These are phyloP conservation scores for Hesperia comma DNA, from an alignment of 2,888 invertebrate species.

Conservation along the genomic window DNA sequence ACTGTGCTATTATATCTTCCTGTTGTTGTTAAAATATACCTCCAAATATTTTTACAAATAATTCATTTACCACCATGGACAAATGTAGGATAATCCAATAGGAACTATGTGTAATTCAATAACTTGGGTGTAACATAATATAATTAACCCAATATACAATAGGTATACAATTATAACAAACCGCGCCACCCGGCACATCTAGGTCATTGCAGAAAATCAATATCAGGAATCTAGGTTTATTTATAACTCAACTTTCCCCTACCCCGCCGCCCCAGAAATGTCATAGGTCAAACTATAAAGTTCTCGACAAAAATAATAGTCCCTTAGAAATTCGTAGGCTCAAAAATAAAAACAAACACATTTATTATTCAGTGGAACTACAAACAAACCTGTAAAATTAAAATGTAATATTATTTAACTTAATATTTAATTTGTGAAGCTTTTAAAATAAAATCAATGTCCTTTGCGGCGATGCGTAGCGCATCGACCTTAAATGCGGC, in stretches of 20 bases:
- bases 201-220: constrained; percentile 26
- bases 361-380: background rate
- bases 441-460: constrained; percentile 41
- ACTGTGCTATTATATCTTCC: too few species aligned
- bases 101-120: too few species aligned
- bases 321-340: background rate
- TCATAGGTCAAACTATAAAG: constrained; percentile 18
- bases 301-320: background rate
- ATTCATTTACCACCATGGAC: too few species aligned
- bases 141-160: too few species aligned
- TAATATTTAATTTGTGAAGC: background rate
- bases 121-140: too few species aligned
- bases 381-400: background rate
- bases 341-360: background rate
- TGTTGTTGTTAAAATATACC: too few species aligned
- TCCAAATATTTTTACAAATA: too few species aligned
- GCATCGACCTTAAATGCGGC: constrained; percentile 54
- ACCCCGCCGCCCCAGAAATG: constrained; percentile 14
- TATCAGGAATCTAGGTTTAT: constrained; percentile 29
- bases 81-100: too few species aligned
- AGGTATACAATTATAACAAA: too few species aligned
- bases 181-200: background rate
- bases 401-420: background rate
- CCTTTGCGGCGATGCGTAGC: constrained; percentile 45
- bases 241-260: constrained; percentile 7